Base-by-base conservation (phyloP, 2,888 invertebrate species). In the Pocota personata region DNA sequence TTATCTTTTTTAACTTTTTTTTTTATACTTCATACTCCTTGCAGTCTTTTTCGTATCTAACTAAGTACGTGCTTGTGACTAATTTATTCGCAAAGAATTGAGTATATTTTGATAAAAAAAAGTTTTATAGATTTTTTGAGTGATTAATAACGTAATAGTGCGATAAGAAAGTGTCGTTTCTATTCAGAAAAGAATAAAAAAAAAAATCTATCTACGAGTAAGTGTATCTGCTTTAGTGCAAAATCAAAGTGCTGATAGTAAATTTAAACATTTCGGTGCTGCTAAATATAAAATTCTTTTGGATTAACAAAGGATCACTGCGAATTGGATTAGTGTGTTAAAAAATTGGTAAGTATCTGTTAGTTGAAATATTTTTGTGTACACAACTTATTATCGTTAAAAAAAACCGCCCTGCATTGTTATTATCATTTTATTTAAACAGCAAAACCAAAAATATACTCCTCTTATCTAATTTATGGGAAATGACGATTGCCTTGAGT, bases 21-120 rank as follows among this genome's bases (percentile, higher is more conserved):
- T 50, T 50, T 37, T 37, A 37, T 64, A 60, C 14, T 12, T 60
- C 35, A 16, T 57, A 16, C 24, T 72, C 60, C 43, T 82, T 83
- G 66, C 58, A 71, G 71, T 66, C 57, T 19, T 75, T 32, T 21
- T 58, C 48, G 16, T 27, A 48, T 48, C 62, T 32, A n/a, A n/a
- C n/a, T n/a, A n/a, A n/a, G n/a, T n/a, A 66, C 58, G 64, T 66
- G 60, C 50, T 50, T 40, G 37, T 73, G 83, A 83, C 83, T 78
- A 24, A 78, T 58, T 55, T 76, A 37, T 60, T 60, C 19, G 30
- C 52, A 69, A 60, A 32, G n/a, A 58, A 21, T 75, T 57, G 48
- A 76, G 50, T 43, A 62, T 40, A 40, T 27, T 30, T 57, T 57
- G 48, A 72, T 52, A 58, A 48, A 67, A 24, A 55, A 16, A 46